Evolutionary conservation across 2,113 vertebrate species (phyloP).

Genomic region (Hyperopisus bebe): DNA sequence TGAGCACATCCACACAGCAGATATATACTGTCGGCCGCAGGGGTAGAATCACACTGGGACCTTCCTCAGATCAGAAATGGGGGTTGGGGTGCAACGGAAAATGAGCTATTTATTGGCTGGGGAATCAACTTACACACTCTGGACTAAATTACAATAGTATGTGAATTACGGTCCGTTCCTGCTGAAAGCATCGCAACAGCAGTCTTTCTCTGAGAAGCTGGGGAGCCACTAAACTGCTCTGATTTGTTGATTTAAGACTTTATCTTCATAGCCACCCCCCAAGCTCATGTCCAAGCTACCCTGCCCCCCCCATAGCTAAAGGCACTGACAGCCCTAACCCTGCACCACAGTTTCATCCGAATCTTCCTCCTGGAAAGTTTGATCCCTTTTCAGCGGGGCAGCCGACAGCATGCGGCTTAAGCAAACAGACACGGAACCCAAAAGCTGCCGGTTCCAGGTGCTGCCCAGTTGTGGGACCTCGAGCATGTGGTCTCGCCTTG

Average conservation of each 20-base stretch:
- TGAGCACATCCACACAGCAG: slow-evolving; percentile 21
- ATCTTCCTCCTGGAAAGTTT: not conserved
- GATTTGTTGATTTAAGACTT: not conserved
- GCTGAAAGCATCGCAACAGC: not conserved
- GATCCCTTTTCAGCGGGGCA: not conserved
- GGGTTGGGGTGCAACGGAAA: slow-evolving; percentile 30
- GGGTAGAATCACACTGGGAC: slow-evolving; percentile 18
- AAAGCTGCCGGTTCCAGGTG: not conserved
- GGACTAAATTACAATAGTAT: slow-evolving; percentile 38
- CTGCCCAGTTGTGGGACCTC: not conserved
- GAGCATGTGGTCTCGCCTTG: not conserved
- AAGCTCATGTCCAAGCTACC: not conserved
- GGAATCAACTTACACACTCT: slow-evolving; percentile 44
- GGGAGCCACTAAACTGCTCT: not conserved
- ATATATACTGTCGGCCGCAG: slow-evolving; percentile 24
- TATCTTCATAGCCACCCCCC: not conserved
- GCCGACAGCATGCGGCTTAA: not conserved
- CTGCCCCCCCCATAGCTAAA: not conserved
- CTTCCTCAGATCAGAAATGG: slow-evolving; percentile 2
- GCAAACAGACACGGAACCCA: not conserved
- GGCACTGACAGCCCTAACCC: not conserved
- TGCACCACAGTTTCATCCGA: not conserved
- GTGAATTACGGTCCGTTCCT: slow-evolving; percentile 30
- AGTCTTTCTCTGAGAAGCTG: not conserved
- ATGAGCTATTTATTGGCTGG: slow-evolving; percentile 30